Base-by-base conservation (phyloP, 2,888 invertebrate genomes). In the Rhogogaster chlorosoma region DNA sequence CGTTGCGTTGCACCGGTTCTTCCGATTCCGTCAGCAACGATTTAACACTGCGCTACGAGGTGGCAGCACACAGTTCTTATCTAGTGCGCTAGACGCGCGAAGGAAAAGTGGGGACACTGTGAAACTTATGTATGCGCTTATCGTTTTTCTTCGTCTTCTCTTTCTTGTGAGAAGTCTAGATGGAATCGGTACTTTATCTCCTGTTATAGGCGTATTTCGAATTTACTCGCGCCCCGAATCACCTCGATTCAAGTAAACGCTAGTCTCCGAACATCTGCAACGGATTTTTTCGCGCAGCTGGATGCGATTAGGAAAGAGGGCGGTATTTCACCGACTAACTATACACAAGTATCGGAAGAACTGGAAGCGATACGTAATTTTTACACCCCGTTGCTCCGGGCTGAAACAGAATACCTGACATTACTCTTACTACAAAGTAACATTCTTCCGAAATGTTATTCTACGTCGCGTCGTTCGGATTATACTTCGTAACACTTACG, bases 1-100 rank as follows among this genome's bases (percentile, higher is more conserved):
- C 91, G 88, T 67, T 61, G 36, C 53, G 49, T 73, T n/a, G 83
- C 90, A 88, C 77, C 64, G 38, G 86, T 84, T 85, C 84, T 84
- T 12, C 0, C 77, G 45, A 77, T 77, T 75, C 45, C 45, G 9
- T 45, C 70, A 70, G 32, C 36, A 45, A 26, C 42, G 45, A 45
- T 45, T 77, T 77, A 15, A 77, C 3, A 1, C 77, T 12, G 32
- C 18, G 53, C 61, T 78, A 38, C 45, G 49, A 67, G 84, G 84
- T 38, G 64, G 38, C 70, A 84, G 75, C 29, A 53, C 75, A 22
- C 53, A 53, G n/a, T 18, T 53, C 36, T 42, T 38, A 49, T 57
- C 42, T 18, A 15, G 32, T 77, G 9, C 15, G 15, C 26, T 42
- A 73, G 71, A 18, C 42, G 38, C 42, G 15, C 22, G 42, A 22